These are phyloP conservation scores for Anastrepha obliqua DNA, from an alignment of 1,140 invertebrate genomes.

Conservation along the genomic window DNA sequence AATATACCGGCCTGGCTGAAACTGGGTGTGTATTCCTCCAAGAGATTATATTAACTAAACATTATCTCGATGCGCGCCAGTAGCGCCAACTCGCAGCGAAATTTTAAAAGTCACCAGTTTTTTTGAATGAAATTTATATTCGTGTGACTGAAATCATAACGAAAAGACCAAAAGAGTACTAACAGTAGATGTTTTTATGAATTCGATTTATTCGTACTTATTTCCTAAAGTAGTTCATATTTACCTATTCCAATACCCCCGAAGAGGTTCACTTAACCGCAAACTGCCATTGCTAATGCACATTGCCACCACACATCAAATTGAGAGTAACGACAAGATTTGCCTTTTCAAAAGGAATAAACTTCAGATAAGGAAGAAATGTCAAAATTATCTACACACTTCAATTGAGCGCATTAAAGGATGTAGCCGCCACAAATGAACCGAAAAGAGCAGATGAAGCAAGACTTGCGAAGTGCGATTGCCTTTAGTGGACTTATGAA, in stretches of 20 bases:
- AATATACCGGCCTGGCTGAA: too few species aligned
- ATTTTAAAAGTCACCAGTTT: too few species aligned
- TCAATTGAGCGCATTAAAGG: slow-evolving; percentile 55
- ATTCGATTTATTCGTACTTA: too few species aligned
- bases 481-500: not conserved
- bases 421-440: slow-evolving; percentile 37
- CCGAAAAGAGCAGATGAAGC: slow-evolving; percentile 18
- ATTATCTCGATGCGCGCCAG: too few species aligned
- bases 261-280: slow-evolving; percentile 25
- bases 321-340: slow-evolving; percentile 34
- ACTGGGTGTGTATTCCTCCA: too few species aligned
- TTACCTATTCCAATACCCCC: not conserved
- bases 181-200: too few species aligned
- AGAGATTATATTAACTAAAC: too few species aligned
- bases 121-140: too few species aligned
- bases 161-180: too few species aligned
- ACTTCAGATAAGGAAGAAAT: slow-evolving; percentile 53
- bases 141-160: too few species aligned
- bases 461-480: not conserved
- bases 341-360: slow-evolving; percentile 51
- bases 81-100: too few species aligned
- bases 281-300: slow-evolving; percentile 41
- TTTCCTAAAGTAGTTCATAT: too few species aligned
- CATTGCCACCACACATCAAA: slow-evolving; percentile 31
- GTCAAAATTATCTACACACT: slow-evolving; percentile 56